Conservation (phyloP, 2,797 vertebrate species). For the Leuciscus waleckii region DNA sequence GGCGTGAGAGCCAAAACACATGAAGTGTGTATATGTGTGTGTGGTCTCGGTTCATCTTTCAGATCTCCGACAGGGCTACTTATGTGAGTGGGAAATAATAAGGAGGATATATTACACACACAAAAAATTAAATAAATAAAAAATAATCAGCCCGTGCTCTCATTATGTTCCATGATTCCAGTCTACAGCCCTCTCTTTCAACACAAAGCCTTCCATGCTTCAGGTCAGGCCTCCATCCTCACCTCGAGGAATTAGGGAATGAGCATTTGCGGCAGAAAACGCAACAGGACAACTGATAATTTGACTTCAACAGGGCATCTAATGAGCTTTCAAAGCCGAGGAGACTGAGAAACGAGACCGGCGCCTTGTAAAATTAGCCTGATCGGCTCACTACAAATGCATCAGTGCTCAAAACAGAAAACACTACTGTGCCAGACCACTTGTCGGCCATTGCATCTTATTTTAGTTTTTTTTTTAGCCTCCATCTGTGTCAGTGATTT, state of each 20-base stretch:
- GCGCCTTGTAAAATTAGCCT: slow-evolving; percentile 15
- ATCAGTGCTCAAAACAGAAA: slow-evolving; percentile 20
- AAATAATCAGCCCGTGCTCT: slow-evolving; percentile 64
- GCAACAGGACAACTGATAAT: slow-evolving; percentile 16
- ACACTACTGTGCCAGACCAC: slow-evolving; percentile 14
- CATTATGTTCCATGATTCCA: slow-evolving; percentile 64
- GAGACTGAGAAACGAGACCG: slow-evolving; percentile 5
- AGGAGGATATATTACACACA: slow-evolving; percentile 33
- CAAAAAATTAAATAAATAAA: slow-evolving; percentile 11
- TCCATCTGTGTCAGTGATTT: slow-evolving; percentile 47
- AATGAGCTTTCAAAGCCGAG: slow-evolving; percentile 21
- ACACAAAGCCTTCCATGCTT: slow-evolving; percentile 16
- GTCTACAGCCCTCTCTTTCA: slow-evolving; percentile 1
- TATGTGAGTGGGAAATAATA: slow-evolving; percentile 66
- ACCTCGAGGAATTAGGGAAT: slow-evolving; percentile 35
- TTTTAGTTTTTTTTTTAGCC: slow-evolving; percentile 3
- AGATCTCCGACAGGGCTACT: slow-evolving; percentile 69
- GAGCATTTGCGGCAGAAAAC: slow-evolving; percentile 34
- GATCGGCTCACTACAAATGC: slow-evolving; percentile 12
- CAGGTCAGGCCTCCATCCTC: slow-evolving; percentile 26
- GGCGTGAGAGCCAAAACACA: slow-evolving; percentile 32
- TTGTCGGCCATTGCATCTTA: slow-evolving; percentile 26
- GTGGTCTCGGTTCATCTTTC: slow-evolving; percentile 73
- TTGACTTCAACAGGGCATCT: slow-evolving; percentile 17
- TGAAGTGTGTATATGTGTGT: slow-evolving; percentile 55